These are phyloP conservation scores for Falco berigora DNA, from an alignment of 2,797 vertebrate genomes.

Conservation along the genomic window DNA sequence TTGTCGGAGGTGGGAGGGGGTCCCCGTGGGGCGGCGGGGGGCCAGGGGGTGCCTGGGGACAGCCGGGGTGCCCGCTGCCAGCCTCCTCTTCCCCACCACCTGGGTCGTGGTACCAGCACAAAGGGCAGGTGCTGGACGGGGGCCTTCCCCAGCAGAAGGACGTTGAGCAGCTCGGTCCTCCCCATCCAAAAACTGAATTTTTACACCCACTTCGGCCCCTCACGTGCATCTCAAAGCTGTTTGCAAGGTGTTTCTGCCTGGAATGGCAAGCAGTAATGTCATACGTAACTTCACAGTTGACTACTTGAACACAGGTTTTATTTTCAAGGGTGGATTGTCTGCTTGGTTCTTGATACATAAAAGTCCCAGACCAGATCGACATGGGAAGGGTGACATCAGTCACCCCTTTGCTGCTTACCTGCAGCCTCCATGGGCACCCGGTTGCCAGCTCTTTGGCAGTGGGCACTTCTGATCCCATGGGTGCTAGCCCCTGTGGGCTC, in stretches of 20 bases:
- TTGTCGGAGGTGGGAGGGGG: not conserved
- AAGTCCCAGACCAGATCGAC: not conserved
- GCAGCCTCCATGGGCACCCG: not conserved
- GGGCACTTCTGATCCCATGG: not conserved
- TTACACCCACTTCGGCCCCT: not conserved
- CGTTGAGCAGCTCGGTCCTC: not conserved
- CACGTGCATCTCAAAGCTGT: not conserved
- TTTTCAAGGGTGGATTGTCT: not conserved
- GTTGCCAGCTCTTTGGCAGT: not conserved
- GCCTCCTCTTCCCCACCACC: no score
- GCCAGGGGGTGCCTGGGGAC: no score
- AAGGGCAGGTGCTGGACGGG: rapidly evolving
- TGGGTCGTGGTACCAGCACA: rapidly evolving
- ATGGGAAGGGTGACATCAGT: not conserved
- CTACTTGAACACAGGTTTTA: not conserved
- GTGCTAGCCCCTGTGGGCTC: not conserved
- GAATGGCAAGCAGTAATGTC: not conserved
- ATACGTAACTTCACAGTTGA: not conserved
- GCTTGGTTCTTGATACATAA: not conserved
- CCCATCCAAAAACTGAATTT: not conserved
- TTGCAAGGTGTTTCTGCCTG: not conserved
- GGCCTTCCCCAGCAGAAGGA: not conserved
- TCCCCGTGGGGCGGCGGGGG: not conserved
- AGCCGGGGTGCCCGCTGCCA: not conserved
- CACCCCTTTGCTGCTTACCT: not conserved